Conservation (phyloP, 1,140 invertebrate species). For the Chelonus insularis region DNA sequence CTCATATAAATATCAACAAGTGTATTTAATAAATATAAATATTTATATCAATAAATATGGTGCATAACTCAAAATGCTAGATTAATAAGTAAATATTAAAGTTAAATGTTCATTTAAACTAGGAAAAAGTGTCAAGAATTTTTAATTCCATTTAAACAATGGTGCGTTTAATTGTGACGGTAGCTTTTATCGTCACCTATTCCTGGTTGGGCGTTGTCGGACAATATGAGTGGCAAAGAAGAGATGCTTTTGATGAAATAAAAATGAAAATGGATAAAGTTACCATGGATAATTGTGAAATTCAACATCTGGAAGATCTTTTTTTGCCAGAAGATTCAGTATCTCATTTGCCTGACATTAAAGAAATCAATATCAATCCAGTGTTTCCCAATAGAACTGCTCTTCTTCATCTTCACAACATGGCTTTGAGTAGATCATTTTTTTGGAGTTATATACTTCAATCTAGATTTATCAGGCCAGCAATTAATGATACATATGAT, state of each 20-base stretch:
- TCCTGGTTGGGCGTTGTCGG: constrained; percentile 69
- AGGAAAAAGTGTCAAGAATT: neutral
- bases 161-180: constrained; percentile 14
- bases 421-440: constrained; percentile 91
- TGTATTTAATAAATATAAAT: neutral
- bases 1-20: constrained; percentile 2
- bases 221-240: constrained; percentile 86
- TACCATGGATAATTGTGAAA: constrained; percentile 82
- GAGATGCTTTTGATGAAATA: constrained; percentile 88
- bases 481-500: constrained; percentile 90
- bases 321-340: constrained; percentile 82
- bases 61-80: neutral
- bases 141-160: constrained; percentile 2
- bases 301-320: constrained; percentile 81
- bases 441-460: constrained; percentile 96
- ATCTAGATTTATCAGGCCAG: constrained; percentile 83
- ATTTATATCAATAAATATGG: neutral
- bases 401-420: constrained; percentile 91
- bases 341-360: constrained; percentile 91
- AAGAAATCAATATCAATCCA: constrained; percentile 93
- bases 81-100: neutral
- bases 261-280: constrained; percentile 79
- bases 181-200: constrained; percentile 44
- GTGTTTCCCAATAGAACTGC: constrained; percentile 94
- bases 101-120: neutral